These are phyloP conservation scores for Myodes glareolus DNA, from an alignment of 2,113 vertebrate species.

Conservation along the genomic window DNA sequence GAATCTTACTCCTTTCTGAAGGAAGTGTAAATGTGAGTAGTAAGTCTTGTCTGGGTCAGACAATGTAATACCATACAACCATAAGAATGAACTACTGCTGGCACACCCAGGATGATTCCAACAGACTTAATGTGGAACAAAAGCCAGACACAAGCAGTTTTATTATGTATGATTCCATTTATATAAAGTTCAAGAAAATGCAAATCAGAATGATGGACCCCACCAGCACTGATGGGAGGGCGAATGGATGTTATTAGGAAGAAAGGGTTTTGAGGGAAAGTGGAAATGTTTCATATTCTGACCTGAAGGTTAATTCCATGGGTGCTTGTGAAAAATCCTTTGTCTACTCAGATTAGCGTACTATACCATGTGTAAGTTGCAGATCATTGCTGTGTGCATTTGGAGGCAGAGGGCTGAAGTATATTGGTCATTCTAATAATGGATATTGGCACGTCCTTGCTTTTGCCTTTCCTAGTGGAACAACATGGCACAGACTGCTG, in stretches of 20 bases:
- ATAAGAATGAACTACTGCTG: background rate
- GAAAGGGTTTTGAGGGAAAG: background rate
- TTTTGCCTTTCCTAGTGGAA: background rate
- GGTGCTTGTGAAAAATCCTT: background rate
- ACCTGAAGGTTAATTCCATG: background rate
- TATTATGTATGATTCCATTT: background rate
- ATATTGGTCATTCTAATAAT: background rate
- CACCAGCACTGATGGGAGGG: background rate
- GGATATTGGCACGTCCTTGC: background rate
- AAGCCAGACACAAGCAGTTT: background rate
- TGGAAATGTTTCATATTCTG: background rate
- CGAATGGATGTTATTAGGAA: background rate
- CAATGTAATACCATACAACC: background rate
- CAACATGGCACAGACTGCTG: background rate
- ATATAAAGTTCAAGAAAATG: background rate
- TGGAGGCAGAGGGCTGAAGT: background rate
- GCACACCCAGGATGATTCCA: background rate
- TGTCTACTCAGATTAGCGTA: background rate
- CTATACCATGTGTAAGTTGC: background rate
- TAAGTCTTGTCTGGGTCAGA: background rate
- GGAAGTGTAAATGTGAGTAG: background rate
- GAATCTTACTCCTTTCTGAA: background rate
- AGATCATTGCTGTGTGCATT: background rate
- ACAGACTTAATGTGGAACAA: background rate
- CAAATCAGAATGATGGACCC: background rate